Evolutionary conservation across 1,140 invertebrate species (phyloP).

Genomic region (Hycleus cichorii): DNA sequence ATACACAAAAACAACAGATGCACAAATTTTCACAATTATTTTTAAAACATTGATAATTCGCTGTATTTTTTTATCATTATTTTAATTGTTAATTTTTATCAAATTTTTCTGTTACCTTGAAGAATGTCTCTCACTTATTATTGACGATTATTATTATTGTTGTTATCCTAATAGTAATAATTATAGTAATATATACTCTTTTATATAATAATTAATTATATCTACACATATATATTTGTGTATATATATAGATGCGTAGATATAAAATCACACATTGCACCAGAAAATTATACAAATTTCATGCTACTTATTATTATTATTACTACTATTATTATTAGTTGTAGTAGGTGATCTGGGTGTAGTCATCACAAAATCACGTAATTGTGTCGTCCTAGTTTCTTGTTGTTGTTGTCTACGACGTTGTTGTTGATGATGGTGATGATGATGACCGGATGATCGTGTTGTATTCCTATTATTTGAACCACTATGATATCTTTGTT

Average conservation of each 20-base stretch:
- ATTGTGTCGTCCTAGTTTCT: slow-evolving; percentile 25
- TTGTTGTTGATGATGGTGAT: slow-evolving; percentile 6
- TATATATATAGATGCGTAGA: background rate
- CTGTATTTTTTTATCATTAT: too few species aligned
- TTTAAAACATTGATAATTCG: background rate
- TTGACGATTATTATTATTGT: too few species aligned
- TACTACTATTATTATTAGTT: too few species aligned
- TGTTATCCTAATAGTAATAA: too few species aligned
- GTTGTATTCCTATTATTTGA: slow-evolving; percentile 7
- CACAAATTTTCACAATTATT: background rate
- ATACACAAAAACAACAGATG: background rate
- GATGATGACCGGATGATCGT: slow-evolving; percentile 18
- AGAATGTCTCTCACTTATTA: too few species aligned
- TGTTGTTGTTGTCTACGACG: slow-evolving; percentile 23
- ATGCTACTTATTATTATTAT: slow-evolving; percentile 23
- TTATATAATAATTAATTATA: background rate
- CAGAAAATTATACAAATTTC: background rate
- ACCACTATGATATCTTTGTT: slow-evolving; percentile 7
- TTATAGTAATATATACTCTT: background rate
- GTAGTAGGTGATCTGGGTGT: slow-evolving; percentile 24
- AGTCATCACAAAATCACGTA: slow-evolving; percentile 32
- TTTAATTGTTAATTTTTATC: too few species aligned
- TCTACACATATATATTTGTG: background rate
- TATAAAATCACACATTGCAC: slow-evolving; percentile 2
- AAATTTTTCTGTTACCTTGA: too few species aligned